Conservation (phyloP, 1,140 invertebrate genomes). For the Mylabris phalerata region DNA sequence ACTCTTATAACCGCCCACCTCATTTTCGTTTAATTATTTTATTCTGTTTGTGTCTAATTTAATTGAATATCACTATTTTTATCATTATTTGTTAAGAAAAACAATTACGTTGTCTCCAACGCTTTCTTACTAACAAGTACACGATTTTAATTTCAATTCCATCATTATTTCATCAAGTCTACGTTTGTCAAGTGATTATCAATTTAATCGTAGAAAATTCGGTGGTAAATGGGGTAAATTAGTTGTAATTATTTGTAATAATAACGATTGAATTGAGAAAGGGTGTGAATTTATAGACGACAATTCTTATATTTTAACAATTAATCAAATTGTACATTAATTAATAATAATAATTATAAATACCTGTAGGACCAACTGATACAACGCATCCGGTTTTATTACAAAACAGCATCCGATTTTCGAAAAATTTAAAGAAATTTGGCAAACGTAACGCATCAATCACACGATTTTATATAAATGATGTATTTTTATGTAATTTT, state of each 20-base stretch:
- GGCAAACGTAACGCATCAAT: constrained; percentile 9
- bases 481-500: background rate
- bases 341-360: constrained; percentile 1
- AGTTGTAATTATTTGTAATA: too few relatives aligned
- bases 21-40: constrained; percentile 3
- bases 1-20: constrained; percentile 77
- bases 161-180: constrained; percentile 1
- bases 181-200: constrained; percentile 5
- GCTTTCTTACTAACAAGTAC: constrained; percentile 20
- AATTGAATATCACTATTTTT: background rate
- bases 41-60: constrained; percentile 3
- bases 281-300: too few relatives aligned
- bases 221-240: too few relatives aligned
- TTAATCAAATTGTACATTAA: too few relatives aligned
- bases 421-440: constrained; percentile 1
- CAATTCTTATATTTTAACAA: too few relatives aligned
- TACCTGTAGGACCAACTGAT: constrained; percentile 27
- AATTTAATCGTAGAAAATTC: too few relatives aligned
- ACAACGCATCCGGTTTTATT: constrained; percentile 17
- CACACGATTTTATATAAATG: background rate
- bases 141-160: background rate
- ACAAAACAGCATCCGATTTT: background rate
- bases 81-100: constrained; percentile 1
- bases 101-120: constrained; percentile 33
- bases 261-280: too few relatives aligned